A percentile compares a stretch with the other conserved stretches of the same genome.
These are phyloP conservation scores for Bubalus kerabau DNA, from an alignment of 2,113 vertebrate genomes.

Conservation along the genomic window DNA sequence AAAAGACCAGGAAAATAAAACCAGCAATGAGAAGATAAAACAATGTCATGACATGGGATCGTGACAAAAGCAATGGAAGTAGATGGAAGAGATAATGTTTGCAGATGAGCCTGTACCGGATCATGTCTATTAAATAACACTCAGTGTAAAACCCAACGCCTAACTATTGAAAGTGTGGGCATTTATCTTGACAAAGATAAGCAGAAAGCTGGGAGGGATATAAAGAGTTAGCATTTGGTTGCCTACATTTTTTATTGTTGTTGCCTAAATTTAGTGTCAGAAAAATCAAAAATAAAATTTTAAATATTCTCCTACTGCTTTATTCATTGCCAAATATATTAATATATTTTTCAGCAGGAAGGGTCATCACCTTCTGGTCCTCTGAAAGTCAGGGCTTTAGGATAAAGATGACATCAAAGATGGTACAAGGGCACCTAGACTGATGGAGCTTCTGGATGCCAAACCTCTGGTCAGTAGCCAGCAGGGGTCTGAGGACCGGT, in stretches of 20 bases:
- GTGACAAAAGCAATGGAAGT: background rate
- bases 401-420: background rate
- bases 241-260: background rate
- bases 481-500: background rate
- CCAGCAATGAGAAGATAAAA: background rate
- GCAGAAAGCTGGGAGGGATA: background rate
- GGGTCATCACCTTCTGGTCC: background rate
- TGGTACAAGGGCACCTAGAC: background rate
- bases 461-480: background rate
- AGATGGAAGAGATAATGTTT: background rate
- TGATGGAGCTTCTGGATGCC: background rate
- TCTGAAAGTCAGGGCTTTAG: background rate
- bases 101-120: background rate
- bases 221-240: background rate
- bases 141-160: background rate
- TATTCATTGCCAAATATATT: background rate
- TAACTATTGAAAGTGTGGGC: background rate
- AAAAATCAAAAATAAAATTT: background rate
- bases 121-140: fast-evolving
- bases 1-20: background rate
- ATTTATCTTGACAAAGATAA: background rate
- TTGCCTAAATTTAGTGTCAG: background rate
- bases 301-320: background rate
- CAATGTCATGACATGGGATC: background rate
- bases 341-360: background rate